Evolutionary conservation across 1,140 invertebrate genomes (phyloP).

Genomic region (Chlorops oryzae): DNA sequence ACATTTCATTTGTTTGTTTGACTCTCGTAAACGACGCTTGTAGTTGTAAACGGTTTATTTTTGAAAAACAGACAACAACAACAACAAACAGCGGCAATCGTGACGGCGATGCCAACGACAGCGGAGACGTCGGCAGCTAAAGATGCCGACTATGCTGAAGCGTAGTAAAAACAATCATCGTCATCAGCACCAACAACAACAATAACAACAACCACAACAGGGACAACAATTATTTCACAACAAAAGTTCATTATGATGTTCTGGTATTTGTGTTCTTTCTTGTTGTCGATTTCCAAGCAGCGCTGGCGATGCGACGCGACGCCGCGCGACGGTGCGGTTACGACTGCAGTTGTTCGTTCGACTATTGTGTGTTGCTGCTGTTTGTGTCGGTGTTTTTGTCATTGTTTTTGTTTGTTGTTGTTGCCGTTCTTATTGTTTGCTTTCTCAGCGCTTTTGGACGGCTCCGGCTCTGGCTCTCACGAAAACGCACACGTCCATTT

Average conservation of each 20-base stretch:
- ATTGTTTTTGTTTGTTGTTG: neutral
- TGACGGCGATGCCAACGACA: neutral
- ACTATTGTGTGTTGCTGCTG: no score
- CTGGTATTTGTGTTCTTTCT: neutral
- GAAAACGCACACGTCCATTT: neutral
- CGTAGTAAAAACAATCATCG: conserved; percentile 4
- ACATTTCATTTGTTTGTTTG: conserved; percentile 48
- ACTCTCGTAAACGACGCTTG: no score
- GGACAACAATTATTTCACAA: conserved; percentile 13
- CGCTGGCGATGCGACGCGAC: no score
- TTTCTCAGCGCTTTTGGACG: neutral
- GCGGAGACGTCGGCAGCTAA: neutral
- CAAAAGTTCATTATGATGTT: conserved; percentile 8
- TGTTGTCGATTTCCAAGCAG: no score
- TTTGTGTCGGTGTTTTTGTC: neutral
- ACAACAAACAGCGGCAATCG: neutral
- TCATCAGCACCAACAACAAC: conserved; percentile 3
- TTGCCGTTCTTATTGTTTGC: conserved; percentile 6
- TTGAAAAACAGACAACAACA: no score
- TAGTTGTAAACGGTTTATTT: no score
- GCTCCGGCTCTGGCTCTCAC: conserved; percentile 1
- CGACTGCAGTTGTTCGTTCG: no score
- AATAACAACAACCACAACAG: no score
- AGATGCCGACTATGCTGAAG: neutral
- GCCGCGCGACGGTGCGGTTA: no score